These are phyloP conservation scores for Heliocidaris tuberculata DNA, from an alignment of 35 echinoderm and acorn worm genomes.

Conservation along the genomic window DNA sequence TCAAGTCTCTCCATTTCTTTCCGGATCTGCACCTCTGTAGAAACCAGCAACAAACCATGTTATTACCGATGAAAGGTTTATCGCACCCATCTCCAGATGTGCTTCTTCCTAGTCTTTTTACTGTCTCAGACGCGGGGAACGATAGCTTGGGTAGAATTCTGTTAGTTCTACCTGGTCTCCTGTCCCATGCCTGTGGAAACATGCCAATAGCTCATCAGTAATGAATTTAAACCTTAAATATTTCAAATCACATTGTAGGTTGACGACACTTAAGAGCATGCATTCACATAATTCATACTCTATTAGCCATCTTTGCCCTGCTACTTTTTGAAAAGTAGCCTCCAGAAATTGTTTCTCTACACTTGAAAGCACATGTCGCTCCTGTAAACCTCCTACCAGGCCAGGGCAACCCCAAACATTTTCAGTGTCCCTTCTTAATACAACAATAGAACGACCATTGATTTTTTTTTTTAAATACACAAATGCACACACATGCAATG, in stretches of 20 bases:
- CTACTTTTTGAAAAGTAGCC: neutral
- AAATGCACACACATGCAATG: conserved; percentile 37
- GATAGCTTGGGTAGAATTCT: too few relatives aligned
- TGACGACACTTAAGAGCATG: neutral
- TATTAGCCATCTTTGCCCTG: neutral
- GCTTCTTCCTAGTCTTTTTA: too few relatives aligned
- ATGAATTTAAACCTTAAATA: too few relatives aligned
- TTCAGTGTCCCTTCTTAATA: neutral
- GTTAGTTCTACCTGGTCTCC: too few relatives aligned
- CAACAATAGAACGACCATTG: neutral
- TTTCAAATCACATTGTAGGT: neutral
- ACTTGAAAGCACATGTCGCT: conserved; percentile 13
- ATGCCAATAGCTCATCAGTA: neutral
- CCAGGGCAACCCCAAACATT: neutral
- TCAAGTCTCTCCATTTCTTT: too few relatives aligned
- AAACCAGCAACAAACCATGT: too few relatives aligned
- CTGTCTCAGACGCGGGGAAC: too few relatives aligned
- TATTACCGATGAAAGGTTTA: too few relatives aligned
- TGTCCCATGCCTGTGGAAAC: neutral
- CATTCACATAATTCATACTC: neutral
- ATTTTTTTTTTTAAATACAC: conserved; percentile 27
- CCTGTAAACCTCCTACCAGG: neutral
- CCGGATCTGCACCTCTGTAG: too few relatives aligned
- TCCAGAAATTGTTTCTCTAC: neutral
- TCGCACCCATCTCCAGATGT: too few relatives aligned